These are phyloP conservation scores for Patella caerulea DNA, from an alignment of 2,888 invertebrate genomes.

Conservation along the genomic window DNA sequence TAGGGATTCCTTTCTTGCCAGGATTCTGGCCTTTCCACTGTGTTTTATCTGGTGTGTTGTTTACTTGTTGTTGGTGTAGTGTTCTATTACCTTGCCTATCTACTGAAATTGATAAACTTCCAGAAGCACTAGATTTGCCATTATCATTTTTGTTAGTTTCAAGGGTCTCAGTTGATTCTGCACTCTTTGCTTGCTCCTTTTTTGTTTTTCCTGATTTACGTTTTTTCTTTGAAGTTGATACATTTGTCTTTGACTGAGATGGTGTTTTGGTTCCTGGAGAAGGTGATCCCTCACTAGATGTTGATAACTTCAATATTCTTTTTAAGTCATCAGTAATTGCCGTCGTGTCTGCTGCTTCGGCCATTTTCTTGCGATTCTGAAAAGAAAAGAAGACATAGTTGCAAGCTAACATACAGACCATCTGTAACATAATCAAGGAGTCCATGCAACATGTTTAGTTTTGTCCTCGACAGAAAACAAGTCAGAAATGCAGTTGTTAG, in stretches of 20 bases:
- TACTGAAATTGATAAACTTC: neutral
- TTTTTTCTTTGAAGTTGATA: neutral
- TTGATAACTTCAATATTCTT: conserved; percentile 36
- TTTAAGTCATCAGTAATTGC: conserved; percentile 43
- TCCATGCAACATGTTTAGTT: no score
- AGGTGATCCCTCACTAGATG: neutral
- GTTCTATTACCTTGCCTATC: neutral
- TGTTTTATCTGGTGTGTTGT: neutral
- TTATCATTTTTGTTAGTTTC: conserved; percentile 13
- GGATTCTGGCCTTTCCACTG: neutral
- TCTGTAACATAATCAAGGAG: no score
- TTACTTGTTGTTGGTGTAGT: neutral
- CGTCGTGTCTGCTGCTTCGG: conserved; percentile 29
- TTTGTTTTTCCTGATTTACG: neutral
- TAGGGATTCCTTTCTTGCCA: neutral
- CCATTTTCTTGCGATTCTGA: conserved; percentile 19
- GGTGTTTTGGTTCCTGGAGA: neutral
- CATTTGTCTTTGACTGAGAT: neutral
- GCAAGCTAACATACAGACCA: no score
- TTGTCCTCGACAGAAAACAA: no score
- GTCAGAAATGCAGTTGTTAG: no score
- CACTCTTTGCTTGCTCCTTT: neutral
- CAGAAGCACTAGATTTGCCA: neutral
- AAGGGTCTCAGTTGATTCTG: conserved; percentile 11
- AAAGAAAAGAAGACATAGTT: no score